phyloP scores from a whole-genome alignment of 2,797 vertebrate species.

The Iguana delicatissima region DNA sequence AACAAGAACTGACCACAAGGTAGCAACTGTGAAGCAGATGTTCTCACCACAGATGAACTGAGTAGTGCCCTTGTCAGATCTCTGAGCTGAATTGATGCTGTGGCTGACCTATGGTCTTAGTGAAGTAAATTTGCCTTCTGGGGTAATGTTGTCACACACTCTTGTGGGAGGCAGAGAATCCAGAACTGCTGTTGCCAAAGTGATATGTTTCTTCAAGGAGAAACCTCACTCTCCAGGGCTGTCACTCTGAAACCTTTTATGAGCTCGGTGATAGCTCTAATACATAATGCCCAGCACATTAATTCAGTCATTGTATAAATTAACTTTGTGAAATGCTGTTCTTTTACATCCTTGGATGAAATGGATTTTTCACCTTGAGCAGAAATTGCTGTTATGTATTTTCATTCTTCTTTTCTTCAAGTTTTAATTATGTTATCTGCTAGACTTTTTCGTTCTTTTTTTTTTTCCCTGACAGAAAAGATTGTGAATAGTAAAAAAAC shows the following conservation, averaged over 20 bases:
- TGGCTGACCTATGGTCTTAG: constrained; percentile 5
- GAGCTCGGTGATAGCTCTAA: constrained; percentile 36
- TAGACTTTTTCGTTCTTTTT: not conserved
- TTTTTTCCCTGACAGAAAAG: constrained; percentile 26
- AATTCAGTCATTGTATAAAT: constrained; percentile 60
- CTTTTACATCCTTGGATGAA: constrained; percentile 54
- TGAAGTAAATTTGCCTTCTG: not conserved
- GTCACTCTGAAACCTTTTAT: constrained; percentile 37
- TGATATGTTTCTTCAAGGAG: constrained; percentile 4
- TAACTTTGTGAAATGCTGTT: constrained; percentile 51
- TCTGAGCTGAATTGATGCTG: not conserved
- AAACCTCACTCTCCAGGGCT: constrained; percentile 22
- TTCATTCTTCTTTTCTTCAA: constrained; percentile 32
- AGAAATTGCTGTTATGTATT: constrained; percentile 29
- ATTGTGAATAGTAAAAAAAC: not conserved
- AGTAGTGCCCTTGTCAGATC: not conserved
- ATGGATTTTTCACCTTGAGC: constrained; percentile 59
- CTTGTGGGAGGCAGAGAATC: not conserved
- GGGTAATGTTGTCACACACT: constrained; percentile 23
- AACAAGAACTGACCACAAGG: constrained; percentile 20
- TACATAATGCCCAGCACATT: constrained; percentile 11
- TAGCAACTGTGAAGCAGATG: constrained; percentile 34
- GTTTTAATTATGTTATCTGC: constrained; percentile 46
- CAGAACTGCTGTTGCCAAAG: not conserved
- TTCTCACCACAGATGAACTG: not conserved